Evolutionary conservation across 2,113 vertebrate species (phyloP).

Genomic region (Podiceps cristatus): DNA sequence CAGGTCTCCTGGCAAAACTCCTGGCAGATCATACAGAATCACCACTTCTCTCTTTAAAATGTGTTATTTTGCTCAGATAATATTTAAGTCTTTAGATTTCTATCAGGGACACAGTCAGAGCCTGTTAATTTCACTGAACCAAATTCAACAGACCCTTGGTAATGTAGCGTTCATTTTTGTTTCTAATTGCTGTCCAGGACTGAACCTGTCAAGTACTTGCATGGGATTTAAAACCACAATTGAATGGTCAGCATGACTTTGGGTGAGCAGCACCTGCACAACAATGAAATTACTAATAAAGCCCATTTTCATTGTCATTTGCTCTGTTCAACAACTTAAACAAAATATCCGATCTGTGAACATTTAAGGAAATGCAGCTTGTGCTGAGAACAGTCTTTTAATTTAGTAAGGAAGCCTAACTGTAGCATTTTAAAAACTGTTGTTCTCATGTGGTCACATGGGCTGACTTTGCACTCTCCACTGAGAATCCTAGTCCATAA

Average conservation of each 20-base stretch:
- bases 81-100: background rate
- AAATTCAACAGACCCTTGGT: background rate
- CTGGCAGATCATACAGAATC: background rate
- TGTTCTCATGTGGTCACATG: background rate
- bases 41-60: background rate
- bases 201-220: background rate
- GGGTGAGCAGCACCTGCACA: background rate
- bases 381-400: background rate
- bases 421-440: background rate
- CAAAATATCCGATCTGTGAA: background rate
- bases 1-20: background rate
- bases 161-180: background rate
- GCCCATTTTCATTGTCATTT: background rate
- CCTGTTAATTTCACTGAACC: background rate
- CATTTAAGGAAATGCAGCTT: background rate
- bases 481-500: background rate
- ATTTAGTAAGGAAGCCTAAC: background rate
- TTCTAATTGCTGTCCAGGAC: background rate
- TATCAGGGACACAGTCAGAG: background rate
- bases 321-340: background rate
- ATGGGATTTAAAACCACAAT: background rate
- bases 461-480: constrained; percentile 31
- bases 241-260: background rate
- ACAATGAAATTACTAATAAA: background rate
- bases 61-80: background rate